Conservation (phyloP, 64 coral and sea anemone genomes). For the Orbicella faveolata region DNA sequence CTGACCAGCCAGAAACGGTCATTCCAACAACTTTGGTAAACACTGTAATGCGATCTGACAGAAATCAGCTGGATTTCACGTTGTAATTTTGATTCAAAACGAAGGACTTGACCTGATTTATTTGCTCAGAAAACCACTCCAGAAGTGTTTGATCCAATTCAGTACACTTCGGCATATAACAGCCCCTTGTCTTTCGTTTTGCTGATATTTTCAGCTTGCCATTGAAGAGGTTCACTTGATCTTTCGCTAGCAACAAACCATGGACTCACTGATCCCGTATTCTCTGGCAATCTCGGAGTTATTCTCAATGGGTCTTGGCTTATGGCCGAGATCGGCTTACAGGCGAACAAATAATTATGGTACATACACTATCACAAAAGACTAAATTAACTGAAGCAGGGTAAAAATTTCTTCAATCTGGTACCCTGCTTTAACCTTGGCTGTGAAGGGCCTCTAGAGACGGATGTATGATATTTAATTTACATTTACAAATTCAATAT, state of each 20-base stretch:
- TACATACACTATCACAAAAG: too few relatives aligned
- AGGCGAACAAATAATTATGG: too few relatives aligned
- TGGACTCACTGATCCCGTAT: neutral
- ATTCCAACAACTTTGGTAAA: neutral
- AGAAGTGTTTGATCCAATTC: neutral
- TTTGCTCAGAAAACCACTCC: neutral
- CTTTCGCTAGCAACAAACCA: neutral
- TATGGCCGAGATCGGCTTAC: too few relatives aligned
- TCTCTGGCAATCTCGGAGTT: neutral
- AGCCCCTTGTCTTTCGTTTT: slow-evolving; percentile 1
- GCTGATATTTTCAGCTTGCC: neutral
- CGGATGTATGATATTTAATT: too few relatives aligned
- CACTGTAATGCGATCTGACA: slow-evolving; percentile 7
- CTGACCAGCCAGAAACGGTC: slow-evolving; percentile 3
- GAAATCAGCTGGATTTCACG: neutral
- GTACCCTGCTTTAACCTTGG: too few relatives aligned
- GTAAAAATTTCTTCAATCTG: too few relatives aligned
- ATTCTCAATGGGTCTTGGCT: neutral
- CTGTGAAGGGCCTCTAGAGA: too few relatives aligned
- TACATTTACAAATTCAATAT: too few relatives aligned
- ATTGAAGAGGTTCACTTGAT: neutral
- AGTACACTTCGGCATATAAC: neutral
- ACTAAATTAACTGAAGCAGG: too few relatives aligned
- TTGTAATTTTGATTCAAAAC: neutral
- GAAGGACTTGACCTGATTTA: neutral